These are phyloP conservation scores for Drosophila emarginata DNA, from an alignment of 2,888 invertebrate species.

Conservation along the genomic window DNA sequence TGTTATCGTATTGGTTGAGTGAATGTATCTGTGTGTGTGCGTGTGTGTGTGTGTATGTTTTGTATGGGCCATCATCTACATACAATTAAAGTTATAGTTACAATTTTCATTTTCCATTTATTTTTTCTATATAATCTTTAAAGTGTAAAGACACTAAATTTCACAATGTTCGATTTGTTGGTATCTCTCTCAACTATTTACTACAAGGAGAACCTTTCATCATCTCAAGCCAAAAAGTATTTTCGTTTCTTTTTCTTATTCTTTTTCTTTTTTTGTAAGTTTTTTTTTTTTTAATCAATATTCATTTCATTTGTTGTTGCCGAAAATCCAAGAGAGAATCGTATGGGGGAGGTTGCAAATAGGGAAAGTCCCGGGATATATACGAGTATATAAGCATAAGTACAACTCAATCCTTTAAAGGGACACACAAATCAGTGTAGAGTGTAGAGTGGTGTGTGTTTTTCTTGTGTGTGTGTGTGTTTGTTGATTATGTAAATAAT, in stretches of 20 bases:
- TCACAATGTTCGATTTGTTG: slow-evolving; percentile 75
- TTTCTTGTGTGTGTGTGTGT: slow-evolving; percentile 29
- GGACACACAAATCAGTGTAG: slow-evolving; percentile 34
- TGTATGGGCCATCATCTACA: slow-evolving; percentile 14
- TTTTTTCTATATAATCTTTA: slow-evolving; percentile 55
- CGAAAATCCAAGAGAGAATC: slow-evolving; percentile 34
- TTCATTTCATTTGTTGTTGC: too few species aligned
- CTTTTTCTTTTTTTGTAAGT: background rate
- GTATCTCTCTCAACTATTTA: slow-evolving; percentile 7
- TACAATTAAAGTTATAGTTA: slow-evolving; percentile 34
- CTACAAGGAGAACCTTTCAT: slow-evolving; percentile 5
- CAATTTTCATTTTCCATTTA: slow-evolving; percentile 22
- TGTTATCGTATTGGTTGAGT: too few species aligned
- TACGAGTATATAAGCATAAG: background rate
- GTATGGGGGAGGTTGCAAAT: background rate
- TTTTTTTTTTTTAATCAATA: slow-evolving; percentile 1
- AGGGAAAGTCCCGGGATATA: background rate
- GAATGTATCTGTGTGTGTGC: slow-evolving; percentile 17
- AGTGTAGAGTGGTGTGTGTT: slow-evolving; percentile 20
- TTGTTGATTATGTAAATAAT: slow-evolving; percentile 39
- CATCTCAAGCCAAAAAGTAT: slow-evolving; percentile 28
- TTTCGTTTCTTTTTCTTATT: background rate
- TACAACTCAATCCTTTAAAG: slow-evolving; percentile 4
- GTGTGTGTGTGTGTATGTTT: slow-evolving; percentile 26
- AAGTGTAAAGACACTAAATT: slow-evolving; percentile 81